Base-by-base conservation (phyloP, 2,797 vertebrate species). In the Holocentrus rufus region DNA sequence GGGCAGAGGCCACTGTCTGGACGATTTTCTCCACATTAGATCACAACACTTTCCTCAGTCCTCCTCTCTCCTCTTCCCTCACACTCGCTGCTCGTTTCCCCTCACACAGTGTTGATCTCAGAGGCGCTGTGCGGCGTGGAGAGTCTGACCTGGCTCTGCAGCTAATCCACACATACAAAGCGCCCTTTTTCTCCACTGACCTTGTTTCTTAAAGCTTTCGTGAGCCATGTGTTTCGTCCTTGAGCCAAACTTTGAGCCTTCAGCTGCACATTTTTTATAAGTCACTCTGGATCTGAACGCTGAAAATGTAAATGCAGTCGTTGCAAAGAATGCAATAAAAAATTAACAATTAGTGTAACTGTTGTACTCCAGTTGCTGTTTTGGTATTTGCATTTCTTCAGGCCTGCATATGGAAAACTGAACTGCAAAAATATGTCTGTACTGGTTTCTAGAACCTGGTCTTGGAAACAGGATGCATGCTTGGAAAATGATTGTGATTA, bases 161-260 rank as follows among this genome's bases (percentile, higher is more conserved):
- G 75, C 65, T 78, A 31, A 74, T 78, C 64, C 63, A 47, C 61
- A 9, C 64, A 58, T 52, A 65, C 2, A 65, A 47, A 61, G 67
- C 34, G 1, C 8, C 13, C 47, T 49, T 54, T 74, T 64, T 71
- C 55, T 17, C 1, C 47, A 0, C 46, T 79, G 71, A 76, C 39
- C 69, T 77, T 46, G 2, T 82, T 73, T 74, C 8, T 42, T 18
- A 60, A 59, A 18, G 22, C n/a, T 5, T 63, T 63, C 14, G 20
- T n/a, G 17, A 5, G 50, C 66, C 53, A 5, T 34, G 22, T 60
- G 68, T 46, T 70, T 61, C 27, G 25, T 57, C 39, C 39, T 57
- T 30, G 0, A 34, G 22, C 11, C 49, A 61, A 34, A 0, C 22
- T 56, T 30, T 13, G 15, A 56, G 30, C 44, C 11, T 39, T 20